Percentiles rank a stretch among this genome's conserved stretches.
phyloP scores from a whole-genome alignment of 2,113 vertebrate genomes.

The Bufo gargarizans region DNA sequence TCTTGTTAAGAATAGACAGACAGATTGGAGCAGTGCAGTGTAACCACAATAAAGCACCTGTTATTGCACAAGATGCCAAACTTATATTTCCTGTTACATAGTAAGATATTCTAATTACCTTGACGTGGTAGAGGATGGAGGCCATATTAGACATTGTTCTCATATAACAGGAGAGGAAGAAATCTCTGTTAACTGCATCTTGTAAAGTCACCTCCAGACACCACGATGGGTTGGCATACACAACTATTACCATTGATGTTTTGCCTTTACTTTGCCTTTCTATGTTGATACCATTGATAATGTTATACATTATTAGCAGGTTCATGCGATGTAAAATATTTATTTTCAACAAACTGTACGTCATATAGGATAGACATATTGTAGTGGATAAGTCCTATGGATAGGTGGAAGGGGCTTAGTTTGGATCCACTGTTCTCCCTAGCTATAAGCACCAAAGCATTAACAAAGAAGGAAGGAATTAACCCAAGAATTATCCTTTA shows the following conservation, averaged over 20 bases:
- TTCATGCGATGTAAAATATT: not conserved
- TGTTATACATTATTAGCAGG: not conserved
- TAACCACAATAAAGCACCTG: constrained; percentile 28
- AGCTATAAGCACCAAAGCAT: not conserved
- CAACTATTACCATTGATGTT: not conserved
- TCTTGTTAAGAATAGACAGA: not conserved
- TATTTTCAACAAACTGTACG: not conserved
- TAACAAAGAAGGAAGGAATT: not conserved
- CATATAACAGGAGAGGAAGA: not conserved
- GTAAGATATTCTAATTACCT: not conserved
- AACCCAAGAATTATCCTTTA: too few relatives aligned
- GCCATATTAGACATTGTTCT: not conserved
- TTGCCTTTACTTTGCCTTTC: too few relatives aligned
- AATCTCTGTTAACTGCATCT: not conserved
- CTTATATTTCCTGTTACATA: constrained; percentile 9
- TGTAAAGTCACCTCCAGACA: not conserved
- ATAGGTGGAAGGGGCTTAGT: too few relatives aligned
- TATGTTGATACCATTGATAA: not conserved
- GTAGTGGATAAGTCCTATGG: not conserved
- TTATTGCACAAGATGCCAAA: not conserved
- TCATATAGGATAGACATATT: not conserved
- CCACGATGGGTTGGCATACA: not conserved
- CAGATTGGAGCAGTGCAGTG: not conserved
- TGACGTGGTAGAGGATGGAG: not conserved
- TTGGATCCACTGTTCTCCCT: not conserved